phyloP scores from a whole-genome alignment of 2,113 vertebrate species.

The Echinops telfairi region DNA sequence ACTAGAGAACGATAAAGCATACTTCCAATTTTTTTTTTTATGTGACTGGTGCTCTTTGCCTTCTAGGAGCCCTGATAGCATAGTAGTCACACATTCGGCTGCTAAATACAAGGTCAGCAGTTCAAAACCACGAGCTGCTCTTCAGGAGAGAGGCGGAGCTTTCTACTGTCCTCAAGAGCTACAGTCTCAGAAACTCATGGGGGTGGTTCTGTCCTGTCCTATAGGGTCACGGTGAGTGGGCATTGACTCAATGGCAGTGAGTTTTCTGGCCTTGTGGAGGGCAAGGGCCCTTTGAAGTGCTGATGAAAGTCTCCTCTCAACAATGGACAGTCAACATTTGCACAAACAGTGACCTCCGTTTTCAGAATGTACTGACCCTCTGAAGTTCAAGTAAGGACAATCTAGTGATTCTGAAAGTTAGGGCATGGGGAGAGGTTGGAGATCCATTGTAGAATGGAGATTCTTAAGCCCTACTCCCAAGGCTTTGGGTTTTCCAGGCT shows the following conservation, averaged over 20 bases:
- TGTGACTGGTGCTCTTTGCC: neutral
- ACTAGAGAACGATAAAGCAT: neutral
- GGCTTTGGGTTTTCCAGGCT: constrained; percentile 33
- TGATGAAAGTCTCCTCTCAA: neutral
- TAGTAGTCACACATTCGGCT: too few species aligned
- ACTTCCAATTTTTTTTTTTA: neutral
- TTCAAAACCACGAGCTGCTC: too few species aligned
- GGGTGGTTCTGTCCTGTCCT: too few species aligned
- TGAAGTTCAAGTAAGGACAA: neutral
- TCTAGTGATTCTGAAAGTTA: constrained; percentile 15
- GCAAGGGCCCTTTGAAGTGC: neutral
- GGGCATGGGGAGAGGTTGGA: neutral
- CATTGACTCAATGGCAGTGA: too few species aligned
- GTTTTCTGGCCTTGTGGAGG: neutral
- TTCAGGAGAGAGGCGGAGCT: too few species aligned
- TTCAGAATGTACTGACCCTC: neutral
- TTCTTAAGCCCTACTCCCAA: neutral
- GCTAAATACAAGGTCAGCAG: too few species aligned
- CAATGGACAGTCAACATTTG: neutral
- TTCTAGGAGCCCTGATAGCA: too few species aligned
- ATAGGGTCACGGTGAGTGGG: too few species aligned
- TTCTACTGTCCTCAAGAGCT: too few species aligned
- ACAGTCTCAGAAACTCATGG: too few species aligned
- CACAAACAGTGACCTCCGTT: neutral
- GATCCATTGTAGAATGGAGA: neutral